Percentiles rank a stretch among this genome's conserved stretches.
Conservation (phyloP, 2,888 invertebrate genomes). For the Scaptomyza parva region DNA sequence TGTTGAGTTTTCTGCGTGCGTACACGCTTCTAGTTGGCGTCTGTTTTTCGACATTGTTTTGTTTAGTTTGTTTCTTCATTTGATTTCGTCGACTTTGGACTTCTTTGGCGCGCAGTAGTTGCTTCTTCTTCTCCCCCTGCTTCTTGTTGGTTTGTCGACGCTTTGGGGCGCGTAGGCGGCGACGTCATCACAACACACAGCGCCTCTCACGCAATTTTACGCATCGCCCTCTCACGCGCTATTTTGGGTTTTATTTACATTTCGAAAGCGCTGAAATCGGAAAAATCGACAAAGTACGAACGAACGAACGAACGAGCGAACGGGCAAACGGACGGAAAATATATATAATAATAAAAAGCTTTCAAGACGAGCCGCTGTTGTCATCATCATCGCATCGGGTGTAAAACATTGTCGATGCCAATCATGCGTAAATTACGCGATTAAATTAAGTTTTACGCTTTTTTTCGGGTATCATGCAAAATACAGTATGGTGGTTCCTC, state of each 20-base stretch:
- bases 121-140: conserved; percentile 10
- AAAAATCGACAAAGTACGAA: conserved; percentile 12
- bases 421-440: conserved; percentile 81
- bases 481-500: conserved; percentile 7
- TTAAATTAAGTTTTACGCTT: conserved; percentile 72
- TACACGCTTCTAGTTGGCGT: conserved; percentile 28
- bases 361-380: conserved; percentile 44
- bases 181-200: conserved; percentile 65
- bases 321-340: not conserved
- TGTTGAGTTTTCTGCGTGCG: conserved; percentile 40
- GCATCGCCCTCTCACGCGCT: conserved; percentile 45
- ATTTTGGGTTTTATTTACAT: conserved; percentile 72
- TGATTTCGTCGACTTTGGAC: conserved; percentile 27
- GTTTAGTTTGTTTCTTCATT: conserved; percentile 67
- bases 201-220: conserved; percentile 50
- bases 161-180: conserved; percentile 57
- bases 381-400: conserved; percentile 42
- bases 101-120: conserved; percentile 47
- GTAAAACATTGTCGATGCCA: conserved; percentile 68
- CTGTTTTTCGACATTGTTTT: conserved; percentile 59
- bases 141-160: not conserved
- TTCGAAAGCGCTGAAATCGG: conserved; percentile 63
- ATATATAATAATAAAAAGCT: conserved; percentile 22
- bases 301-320: no score
- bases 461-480: conserved; percentile 63